These are phyloP conservation scores for Drosophila kuntzei DNA, from an alignment of 2,888 invertebrate species.

Conservation along the genomic window DNA sequence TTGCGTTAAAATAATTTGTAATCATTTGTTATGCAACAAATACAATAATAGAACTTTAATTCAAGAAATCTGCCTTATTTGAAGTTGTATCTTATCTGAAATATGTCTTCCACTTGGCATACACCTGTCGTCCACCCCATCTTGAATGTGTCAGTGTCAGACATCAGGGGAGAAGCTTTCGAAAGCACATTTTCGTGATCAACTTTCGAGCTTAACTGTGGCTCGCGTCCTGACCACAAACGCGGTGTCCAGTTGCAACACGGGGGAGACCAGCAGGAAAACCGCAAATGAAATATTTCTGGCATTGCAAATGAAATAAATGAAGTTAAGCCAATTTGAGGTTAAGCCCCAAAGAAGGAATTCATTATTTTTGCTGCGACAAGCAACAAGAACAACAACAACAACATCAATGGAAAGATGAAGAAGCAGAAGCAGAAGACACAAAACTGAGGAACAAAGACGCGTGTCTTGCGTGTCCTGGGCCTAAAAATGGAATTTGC, in stretches of 20 bases:
- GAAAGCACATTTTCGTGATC: slow-evolving; percentile 33
- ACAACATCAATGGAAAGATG: slow-evolving; percentile 15
- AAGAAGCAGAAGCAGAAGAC: slow-evolving; percentile 18
- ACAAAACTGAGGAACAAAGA: slow-evolving; percentile 29
- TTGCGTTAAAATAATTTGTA: no score
- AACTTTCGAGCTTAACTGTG: slow-evolving; percentile 35
- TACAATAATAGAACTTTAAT: no score
- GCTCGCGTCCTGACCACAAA: slow-evolving; percentile 51
- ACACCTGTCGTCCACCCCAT: slow-evolving; percentile 22
- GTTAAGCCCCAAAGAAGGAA: slow-evolving; percentile 73
- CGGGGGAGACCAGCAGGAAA: slow-evolving; percentile 12
- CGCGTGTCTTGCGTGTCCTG: slow-evolving; percentile 59
- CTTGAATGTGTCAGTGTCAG: not conserved
- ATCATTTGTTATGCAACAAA: no score
- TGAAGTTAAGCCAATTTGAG: slow-evolving; percentile 80
- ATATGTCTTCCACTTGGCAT: not conserved
- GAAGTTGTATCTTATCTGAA: not conserved
- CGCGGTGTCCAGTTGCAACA: slow-evolving; percentile 41
- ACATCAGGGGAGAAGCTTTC: slow-evolving; percentile 22
- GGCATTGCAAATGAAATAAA: slow-evolving; percentile 71
- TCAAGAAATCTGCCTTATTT: not conserved
- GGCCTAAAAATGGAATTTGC: slow-evolving; percentile 44
- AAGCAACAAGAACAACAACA: not conserved
- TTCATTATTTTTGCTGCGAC: slow-evolving; percentile 62
- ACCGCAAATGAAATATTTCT: slow-evolving; percentile 72